Evolutionary conservation across 2,113 vertebrate species (phyloP), one percentile per base, ranked within the genome.

Genomic region (Pardalotus punctatus): DNA sequence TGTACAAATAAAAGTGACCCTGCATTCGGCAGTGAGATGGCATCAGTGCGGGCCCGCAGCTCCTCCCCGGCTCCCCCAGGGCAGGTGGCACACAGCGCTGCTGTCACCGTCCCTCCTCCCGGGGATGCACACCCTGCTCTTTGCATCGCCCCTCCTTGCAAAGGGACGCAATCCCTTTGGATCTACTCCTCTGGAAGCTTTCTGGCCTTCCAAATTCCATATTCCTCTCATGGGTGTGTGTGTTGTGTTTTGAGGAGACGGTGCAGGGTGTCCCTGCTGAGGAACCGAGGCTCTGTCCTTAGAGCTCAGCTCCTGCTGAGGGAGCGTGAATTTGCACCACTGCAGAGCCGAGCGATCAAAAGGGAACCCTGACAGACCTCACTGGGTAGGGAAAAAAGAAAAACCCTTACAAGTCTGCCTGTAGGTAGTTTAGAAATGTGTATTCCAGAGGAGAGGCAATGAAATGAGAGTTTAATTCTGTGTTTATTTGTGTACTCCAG

Each of bases 1-100:
- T 38, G 8, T 24, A 14, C 9, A 42, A 61, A 51, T n/a, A 43
- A 36, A 31, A 3, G 6, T 16, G 4, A 14, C 5, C 2, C 2
- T 50, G 22, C 14, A 22, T 71, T 70, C 7, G 14, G 40, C 9
- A n/a, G 20, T 61, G 65, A 60, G 66, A 35, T 7, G 23, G 12
- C 57, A 54, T 6, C 74, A 22, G 0, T 11, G 23, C 5, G 27
- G 71, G 36, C 23, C 69, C 67, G 86, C 33, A 71, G 31, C 47
- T 79, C 24, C 27, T 28, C 8, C 22, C 25, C 25, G 43, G 38
- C 25, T 64, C 33, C 9, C 11, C 2, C 27, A 43, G 56, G 18
- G 50, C 64, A 3, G 0, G 1, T 3, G 23, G 50, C 36, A 31
- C 60, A 36, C 0, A 11, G 40, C 6, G 1, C 23, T 38, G 22